phyloP scores from a whole-genome alignment of 1,140 invertebrate species.

The Pachyrhynchus sulphureomaculatus region DNA sequence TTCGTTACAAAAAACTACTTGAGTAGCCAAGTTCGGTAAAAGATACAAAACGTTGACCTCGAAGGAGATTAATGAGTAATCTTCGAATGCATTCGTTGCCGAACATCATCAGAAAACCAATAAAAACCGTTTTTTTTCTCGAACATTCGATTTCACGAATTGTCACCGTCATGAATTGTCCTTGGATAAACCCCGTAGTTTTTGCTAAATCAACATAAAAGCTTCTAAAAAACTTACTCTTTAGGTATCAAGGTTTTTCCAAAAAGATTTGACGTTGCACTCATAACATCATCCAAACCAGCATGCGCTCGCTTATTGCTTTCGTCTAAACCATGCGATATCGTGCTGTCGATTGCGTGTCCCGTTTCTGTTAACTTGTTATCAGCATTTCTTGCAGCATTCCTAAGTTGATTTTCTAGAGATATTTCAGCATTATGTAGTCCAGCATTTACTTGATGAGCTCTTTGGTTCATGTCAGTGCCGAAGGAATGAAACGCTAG shows the following conservation, averaged over 20 bases:
- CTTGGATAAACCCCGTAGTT: no score
- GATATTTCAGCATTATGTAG: slow-evolving; percentile 33
- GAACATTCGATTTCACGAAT: no score
- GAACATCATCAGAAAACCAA: no score
- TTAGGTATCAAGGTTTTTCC: slow-evolving; percentile 31
- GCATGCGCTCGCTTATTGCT: slow-evolving; percentile 36
- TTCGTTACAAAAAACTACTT: no score
- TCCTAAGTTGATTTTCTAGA: slow-evolving; percentile 30
- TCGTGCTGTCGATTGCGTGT: slow-evolving; percentile 24
- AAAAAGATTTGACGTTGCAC: slow-evolving; percentile 34
- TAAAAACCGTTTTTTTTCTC: no score
- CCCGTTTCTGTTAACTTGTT: slow-evolving; percentile 35
- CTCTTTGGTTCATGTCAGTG: slow-evolving; percentile 21
- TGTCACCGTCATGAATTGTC: no score
- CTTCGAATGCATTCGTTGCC: no score
- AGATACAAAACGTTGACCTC: no score
- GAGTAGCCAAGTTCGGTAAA: no score
- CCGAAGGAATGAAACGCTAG: slow-evolving; percentile 22
- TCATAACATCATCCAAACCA: slow-evolving; percentile 33
- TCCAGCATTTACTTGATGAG: slow-evolving; percentile 29
- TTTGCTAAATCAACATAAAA: no score
- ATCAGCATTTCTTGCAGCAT: slow-evolving; percentile 28
- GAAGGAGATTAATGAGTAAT: no score
- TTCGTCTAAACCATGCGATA: slow-evolving; percentile 36
- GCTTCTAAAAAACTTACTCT: slow-evolving; percentile 35